Base-by-base conservation (phyloP, 2,113 vertebrate genomes). In the Fulmarus glacialis region DNA sequence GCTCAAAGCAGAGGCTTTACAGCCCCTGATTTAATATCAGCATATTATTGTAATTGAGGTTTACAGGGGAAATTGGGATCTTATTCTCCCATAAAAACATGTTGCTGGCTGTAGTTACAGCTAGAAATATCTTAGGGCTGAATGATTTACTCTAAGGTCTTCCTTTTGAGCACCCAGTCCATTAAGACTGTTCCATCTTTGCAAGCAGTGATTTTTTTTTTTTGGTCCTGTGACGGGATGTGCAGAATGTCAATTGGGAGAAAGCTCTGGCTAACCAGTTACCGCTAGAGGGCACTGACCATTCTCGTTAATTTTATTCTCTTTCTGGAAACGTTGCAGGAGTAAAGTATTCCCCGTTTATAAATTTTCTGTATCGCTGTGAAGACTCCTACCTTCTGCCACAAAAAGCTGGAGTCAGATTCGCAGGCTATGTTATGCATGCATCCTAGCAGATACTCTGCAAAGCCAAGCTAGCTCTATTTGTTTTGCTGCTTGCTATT, bases 251-350 rank as follows among this genome's bases (percentile, higher is more conserved):
- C 52, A n/a, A 1, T 6, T 20, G 27, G 55, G 72, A 80, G 43
- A 22, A 55, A 63, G 45, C 62, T 38, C 85, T 36, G 83, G 5
- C 21, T 26, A 23, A 30, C 4, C 0, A 1, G 40, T 45, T 64
- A 30, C 91, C 95, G 66, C 89, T 93, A 96, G 97, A 90, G 94
- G 94, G 95, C 93, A 88, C 47, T 70, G 89, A 82, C 36, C 15
- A 8, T 58, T 90, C 70, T 60, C n/a, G 0, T 63, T 75, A 18
- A 32, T 75, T 72, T 85, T 27, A 47, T 17, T 90, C 32, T 43
- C 5, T 38, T 47, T 34, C 42, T 75, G 68, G 29, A 82, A 82
- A 59, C 1, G 16, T 23, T 34, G 2, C 55, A 45, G 47, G 63
- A 77, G 11, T 29, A 3, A 74, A 87, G 17, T n/a, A 45, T 56